A percentile compares a stretch with the other conserved stretches of the same genome.
Conservation (phyloP, 2,113 vertebrate genomes). For the Conger conger region DNA sequence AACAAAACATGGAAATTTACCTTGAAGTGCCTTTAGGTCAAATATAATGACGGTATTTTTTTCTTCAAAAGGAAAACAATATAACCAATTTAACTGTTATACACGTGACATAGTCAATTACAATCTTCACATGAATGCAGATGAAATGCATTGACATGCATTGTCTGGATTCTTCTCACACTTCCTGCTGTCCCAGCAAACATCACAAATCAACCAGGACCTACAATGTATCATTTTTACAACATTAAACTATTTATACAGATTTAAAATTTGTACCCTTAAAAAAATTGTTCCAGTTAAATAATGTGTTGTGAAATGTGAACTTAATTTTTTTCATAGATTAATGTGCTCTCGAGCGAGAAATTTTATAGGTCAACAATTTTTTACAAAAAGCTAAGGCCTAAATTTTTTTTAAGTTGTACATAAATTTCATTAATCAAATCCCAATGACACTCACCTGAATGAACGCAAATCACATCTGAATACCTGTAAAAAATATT, state of each 20-base stretch:
- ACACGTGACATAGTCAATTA: background rate
- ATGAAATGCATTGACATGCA: background rate
- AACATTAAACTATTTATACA: too few relatives aligned
- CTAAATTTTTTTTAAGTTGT: background rate
- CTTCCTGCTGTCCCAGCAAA: background rate
- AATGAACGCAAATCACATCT: constrained; percentile 30
- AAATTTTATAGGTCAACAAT: too few relatives aligned
- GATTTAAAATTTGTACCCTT: background rate
- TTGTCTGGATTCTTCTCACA: background rate
- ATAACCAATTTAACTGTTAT: background rate
- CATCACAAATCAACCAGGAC: too few relatives aligned
- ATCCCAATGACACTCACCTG: background rate
- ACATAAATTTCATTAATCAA: background rate
- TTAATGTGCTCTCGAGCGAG: too few relatives aligned
- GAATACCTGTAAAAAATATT: constrained; percentile 29
- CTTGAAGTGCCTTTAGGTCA: background rate
- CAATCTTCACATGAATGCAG: background rate
- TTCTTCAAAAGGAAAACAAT: background rate
- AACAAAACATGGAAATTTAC: background rate
- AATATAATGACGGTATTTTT: background rate
- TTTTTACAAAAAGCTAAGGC: background rate
- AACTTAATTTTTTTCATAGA: too few relatives aligned
- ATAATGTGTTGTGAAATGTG: background rate
- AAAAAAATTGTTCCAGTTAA: background rate
- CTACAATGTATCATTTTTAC: too few relatives aligned